These are phyloP conservation scores for Carassius carassius DNA, from an alignment of 2,113 vertebrate species.

Conservation along the genomic window DNA sequence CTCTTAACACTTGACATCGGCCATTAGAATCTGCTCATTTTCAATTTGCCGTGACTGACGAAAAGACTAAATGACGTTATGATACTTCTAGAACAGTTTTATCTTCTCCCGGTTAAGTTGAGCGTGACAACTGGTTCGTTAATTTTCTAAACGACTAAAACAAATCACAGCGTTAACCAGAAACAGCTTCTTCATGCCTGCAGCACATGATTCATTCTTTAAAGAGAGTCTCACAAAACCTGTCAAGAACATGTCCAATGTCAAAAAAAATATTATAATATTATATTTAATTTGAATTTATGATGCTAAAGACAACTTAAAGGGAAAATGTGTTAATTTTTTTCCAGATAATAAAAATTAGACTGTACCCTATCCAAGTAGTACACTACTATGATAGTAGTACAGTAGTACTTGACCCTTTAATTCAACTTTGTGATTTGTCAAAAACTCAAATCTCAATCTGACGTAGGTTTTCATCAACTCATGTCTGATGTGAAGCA, in stretches of 20 bases:
- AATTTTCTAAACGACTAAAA: background rate
- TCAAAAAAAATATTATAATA: too few relatives aligned
- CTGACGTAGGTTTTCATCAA: background rate
- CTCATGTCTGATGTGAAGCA: background rate
- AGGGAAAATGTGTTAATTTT: background rate
- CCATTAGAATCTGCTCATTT: conserved; percentile 45
- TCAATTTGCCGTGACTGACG: conserved; percentile 8
- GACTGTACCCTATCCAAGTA: too few relatives aligned
- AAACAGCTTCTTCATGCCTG: background rate
- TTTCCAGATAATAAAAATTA: background rate
- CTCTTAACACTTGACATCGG: conserved; percentile 52
- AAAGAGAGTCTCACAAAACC: background rate
- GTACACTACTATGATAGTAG: too few relatives aligned
- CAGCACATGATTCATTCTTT: conserved; percentile 22
- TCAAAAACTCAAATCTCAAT: background rate
- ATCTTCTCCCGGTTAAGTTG: conserved; percentile 1
- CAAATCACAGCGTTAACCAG: conserved; percentile 6
- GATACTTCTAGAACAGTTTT: background rate
- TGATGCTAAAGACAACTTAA: background rate
- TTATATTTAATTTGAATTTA: too few relatives aligned
- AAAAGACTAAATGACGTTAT: conserved; percentile 11
- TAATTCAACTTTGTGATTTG: background rate
- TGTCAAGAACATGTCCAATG: background rate
- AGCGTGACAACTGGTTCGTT: conserved; percentile 3
- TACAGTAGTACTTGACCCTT: background rate